Conservation (phyloP, 30 jellyfish, hydroid and myxozoan genomes). For the Aurelia sp. region DNA sequence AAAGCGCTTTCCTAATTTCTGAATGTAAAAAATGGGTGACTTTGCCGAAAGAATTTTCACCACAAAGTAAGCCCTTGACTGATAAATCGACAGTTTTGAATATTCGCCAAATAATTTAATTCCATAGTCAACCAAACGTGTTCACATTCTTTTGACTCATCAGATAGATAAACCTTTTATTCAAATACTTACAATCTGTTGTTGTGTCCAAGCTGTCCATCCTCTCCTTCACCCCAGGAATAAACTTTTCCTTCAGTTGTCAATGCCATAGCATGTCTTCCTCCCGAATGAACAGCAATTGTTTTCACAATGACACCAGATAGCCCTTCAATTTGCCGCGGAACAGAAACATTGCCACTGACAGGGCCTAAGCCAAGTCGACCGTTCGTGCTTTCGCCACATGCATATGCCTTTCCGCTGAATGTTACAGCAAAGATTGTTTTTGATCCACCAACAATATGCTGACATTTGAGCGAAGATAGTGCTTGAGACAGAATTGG, state of each 20-base stretch:
- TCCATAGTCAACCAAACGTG: too few species aligned
- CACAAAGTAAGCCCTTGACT: too few species aligned
- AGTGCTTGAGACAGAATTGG: conserved; percentile 72
- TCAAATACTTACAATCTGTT: conserved; percentile 47
- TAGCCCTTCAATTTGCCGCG: conserved; percentile 79
- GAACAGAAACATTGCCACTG: conserved; percentile 69
- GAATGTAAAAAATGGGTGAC: too few species aligned
- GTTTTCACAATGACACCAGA: conserved; percentile 58
- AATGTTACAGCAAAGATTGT: conserved; percentile 77
- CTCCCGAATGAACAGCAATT: conserved; percentile 95
- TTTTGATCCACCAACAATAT: conserved; percentile 88
- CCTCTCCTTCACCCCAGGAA: conserved; percentile 97
- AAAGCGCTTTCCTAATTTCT: too few species aligned
- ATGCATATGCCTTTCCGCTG: conserved; percentile 86
- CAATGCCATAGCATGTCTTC: conserved; percentile 86
- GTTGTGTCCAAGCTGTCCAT: conserved; percentile 92
- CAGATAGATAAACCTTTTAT: too few species aligned
- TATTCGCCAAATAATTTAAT: too few species aligned
- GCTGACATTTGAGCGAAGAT: conserved; percentile 70
- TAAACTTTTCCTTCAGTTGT: conserved; percentile 75
- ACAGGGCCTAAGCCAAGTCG: conserved; percentile 85
- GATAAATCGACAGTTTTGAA: too few species aligned
- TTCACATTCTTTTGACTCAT: too few species aligned
- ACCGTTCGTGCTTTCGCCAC: conserved; percentile 86
- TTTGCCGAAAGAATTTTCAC: too few species aligned